Evolutionary conservation across 2,113 vertebrate species (phyloP), one percentile per base, ranked within the genome.

Genomic region (Suncus etruscus): DNA sequence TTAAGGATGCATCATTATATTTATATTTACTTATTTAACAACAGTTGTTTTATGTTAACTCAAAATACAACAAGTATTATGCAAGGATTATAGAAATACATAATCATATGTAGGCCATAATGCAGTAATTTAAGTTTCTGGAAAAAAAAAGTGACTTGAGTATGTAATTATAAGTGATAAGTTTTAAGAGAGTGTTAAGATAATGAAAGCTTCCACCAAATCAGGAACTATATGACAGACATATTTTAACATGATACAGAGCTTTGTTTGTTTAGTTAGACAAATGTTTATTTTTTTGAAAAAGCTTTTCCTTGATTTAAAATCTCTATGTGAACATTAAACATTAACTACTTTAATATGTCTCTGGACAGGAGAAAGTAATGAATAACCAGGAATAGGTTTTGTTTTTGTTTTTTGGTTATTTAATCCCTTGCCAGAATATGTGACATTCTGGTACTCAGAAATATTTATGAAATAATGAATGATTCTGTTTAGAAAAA

Each of bases 291-390:
- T 51, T 78, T 78, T 51, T 45, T 2, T 70, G n/a, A 91, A 50
- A 72, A 73, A 87, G 31, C 0, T 15, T 90, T 77, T n/a, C 48
- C 6, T 22, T 48, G 47, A 91, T 85, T 94, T 96, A 77, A 95
- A 95, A 79, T 76, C 78, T 87, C 39, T 51, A 72, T 0, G 0
- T 93, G 58, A 7, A 74, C 54, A 83, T 95, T 91, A 90, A 94
- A 81, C 61, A 89, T 82, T 51, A 92, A 76, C 27, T 63, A 79
- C 45, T 89, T 95, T 45, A 70, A 15, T 72, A 10, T 79, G 51
- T 90, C 39, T 83, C 69, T 76, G 12, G 8, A 24, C 4, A 14
- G 29, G 6, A 89, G 24, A 45, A 93, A 84, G 58, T 9, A 78
- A 7, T 88, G 88, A 91, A 83, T 83, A 87, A 94, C 31, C 47